Percentiles rank a stretch among this genome's conserved stretches.
Evolutionary conservation across 2,113 vertebrate genomes (phyloP).

Genomic region (Varanus komodoensis): DNA sequence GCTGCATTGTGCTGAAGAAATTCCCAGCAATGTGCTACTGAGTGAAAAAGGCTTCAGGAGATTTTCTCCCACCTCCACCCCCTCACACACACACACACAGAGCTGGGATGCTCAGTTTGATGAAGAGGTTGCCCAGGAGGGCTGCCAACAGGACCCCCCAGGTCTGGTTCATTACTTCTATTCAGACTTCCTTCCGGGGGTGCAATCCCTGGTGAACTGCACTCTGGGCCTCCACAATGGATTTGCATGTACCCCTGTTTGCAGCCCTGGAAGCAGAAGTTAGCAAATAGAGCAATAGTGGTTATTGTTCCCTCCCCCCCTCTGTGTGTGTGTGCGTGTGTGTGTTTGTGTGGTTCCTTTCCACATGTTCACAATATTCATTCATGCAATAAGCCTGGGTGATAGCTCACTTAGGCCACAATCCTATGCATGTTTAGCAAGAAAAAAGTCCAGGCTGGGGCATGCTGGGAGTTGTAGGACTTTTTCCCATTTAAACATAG

Average conservation of each 20-base stretch:
- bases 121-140: neutral
- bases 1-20: conserved; percentile 56
- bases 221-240: too few relatives aligned
- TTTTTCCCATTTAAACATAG: too few relatives aligned
- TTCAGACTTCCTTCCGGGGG: neutral
- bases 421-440: too few relatives aligned
- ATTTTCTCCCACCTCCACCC: neutral
- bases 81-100: neutral
- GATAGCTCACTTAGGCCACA: neutral
- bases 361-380: neutral
- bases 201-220: neutral
- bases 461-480: too few relatives aligned
- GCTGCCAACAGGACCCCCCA: neutral
- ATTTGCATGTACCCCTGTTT: neutral
- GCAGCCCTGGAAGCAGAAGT: neutral
- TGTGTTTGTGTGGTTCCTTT: neutral
- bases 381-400: neutral
- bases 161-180: neutral
- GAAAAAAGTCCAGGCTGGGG: too few relatives aligned
- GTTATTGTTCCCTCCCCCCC: neutral
- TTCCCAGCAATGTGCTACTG: conserved; percentile 47
- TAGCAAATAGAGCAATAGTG: neutral
- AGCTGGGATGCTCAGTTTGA: conserved; percentile 33
- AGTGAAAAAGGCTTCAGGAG: conserved; percentile 53
- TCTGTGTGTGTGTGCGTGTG: neutral